Percentiles rank a stretch among this genome's conserved stretches.
Conservation (phyloP, 2,113 vertebrate genomes). For the Melanocharis versteri region DNA sequence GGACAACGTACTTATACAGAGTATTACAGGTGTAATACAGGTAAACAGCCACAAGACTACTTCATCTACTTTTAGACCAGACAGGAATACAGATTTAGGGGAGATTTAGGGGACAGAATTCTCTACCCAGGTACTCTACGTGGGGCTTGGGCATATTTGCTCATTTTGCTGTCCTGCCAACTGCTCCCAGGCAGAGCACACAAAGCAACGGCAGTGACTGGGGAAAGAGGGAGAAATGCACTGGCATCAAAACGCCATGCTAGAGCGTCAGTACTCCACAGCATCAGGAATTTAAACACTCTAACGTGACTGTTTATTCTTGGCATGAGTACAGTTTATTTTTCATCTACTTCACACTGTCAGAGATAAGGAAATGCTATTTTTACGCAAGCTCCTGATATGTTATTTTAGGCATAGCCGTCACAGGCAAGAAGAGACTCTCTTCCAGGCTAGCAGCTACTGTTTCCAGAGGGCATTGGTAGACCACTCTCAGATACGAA, state of each 20-base stretch:
- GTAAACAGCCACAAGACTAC: background rate
- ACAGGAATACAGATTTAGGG: background rate
- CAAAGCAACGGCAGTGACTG: background rate
- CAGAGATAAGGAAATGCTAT: slow-evolving; percentile 46
- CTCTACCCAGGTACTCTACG: background rate
- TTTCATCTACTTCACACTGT: slow-evolving; percentile 31
- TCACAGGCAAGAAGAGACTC: background rate
- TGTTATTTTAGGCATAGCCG: background rate
- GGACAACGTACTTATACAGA: background rate
- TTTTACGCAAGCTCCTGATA: slow-evolving; percentile 2
- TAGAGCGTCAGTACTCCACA: background rate
- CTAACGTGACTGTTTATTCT: background rate
- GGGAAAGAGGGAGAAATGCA: background rate
- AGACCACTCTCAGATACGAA: background rate
- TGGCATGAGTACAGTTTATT: background rate
- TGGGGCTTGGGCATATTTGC: background rate
- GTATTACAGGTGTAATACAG: background rate
- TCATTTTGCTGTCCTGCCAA: background rate
- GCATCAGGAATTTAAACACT: slow-evolving; percentile 12
- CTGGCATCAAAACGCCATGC: background rate
- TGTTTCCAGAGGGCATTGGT: background rate
- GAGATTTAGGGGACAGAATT: background rate
- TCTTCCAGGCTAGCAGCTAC: background rate
- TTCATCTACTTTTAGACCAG: background rate
- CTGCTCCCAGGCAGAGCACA: background rate